These are phyloP conservation scores for Thereva unica DNA, from an alignment of 2,888 invertebrate genomes.

Conservation along the genomic window DNA sequence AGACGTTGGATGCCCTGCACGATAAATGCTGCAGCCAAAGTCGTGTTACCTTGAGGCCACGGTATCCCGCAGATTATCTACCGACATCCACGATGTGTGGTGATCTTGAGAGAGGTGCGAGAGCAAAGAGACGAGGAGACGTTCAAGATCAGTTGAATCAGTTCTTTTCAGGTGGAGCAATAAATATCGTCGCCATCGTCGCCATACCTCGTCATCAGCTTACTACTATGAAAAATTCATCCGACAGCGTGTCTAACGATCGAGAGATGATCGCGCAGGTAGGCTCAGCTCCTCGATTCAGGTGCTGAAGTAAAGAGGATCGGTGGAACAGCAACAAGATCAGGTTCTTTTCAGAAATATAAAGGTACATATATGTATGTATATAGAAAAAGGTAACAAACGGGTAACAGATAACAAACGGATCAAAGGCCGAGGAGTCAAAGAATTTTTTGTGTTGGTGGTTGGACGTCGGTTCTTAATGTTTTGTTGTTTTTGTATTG, in stretches of 20 bases:
- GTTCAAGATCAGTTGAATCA: too few relatives aligned
- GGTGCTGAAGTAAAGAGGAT: too few relatives aligned
- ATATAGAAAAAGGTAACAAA: neutral
- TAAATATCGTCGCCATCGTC: constrained; percentile 9
- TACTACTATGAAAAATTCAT: neutral
- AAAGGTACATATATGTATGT: neutral
- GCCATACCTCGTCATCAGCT: neutral
- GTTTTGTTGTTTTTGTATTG: neutral
- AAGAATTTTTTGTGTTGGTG: neutral
- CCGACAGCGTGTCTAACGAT: constrained; percentile 12
- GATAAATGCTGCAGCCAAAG: too few relatives aligned
- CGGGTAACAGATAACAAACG: neutral
- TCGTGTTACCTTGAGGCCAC: too few relatives aligned
- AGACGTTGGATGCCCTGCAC: too few relatives aligned
- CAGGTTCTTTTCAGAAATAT: too few relatives aligned
- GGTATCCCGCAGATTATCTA: too few relatives aligned
- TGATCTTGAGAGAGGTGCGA: too few relatives aligned
- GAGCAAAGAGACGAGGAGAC: too few relatives aligned
- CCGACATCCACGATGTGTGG: too few relatives aligned
- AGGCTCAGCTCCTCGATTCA: too few relatives aligned
- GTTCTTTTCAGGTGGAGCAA: neutral
- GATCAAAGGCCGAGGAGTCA: neutral
- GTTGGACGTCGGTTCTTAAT: neutral
- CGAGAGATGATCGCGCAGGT: neutral
- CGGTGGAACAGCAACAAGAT: too few relatives aligned